Conservation (phyloP, 2,888 invertebrate genomes). For the Mayetiola destructor region DNA sequence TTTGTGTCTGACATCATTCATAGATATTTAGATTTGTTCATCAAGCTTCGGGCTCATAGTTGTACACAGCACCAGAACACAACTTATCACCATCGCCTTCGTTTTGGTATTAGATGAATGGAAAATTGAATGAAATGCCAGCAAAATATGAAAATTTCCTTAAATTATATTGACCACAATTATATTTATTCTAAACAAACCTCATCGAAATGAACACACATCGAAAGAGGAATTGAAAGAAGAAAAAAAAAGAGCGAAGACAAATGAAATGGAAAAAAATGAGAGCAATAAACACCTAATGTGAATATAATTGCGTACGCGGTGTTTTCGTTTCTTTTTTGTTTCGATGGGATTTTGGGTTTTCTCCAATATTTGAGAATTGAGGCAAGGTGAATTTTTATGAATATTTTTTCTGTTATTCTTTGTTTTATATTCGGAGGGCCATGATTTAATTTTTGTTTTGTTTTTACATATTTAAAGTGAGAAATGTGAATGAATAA, state of each 20-base stretch:
- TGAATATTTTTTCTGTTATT: not conserved
- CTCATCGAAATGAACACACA: no score
- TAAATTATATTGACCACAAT: slow-evolving; percentile 13
- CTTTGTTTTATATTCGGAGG: slow-evolving; percentile 6
- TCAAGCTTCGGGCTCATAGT: not conserved
- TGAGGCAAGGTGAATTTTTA: no score
- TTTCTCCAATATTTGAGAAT: no score
- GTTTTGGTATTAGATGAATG: no score
- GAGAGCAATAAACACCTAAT: slow-evolving; percentile 16
- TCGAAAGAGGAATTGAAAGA: not conserved
- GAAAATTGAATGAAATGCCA: slow-evolving; percentile 6
- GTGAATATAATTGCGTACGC: slow-evolving; percentile 15
- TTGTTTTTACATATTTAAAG: not conserved
- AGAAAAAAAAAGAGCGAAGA: not conserved
- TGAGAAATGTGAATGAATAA: slow-evolving; percentile 7
- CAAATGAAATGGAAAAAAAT: slow-evolving; percentile 7
- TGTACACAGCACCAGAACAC: not conserved
- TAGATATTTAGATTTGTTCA: not conserved
- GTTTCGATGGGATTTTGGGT: no score
- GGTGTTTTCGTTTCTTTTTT: not conserved
- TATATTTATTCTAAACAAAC: not conserved
- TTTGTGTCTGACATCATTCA: not conserved
- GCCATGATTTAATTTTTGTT: slow-evolving; percentile 9
- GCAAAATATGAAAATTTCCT: no score
- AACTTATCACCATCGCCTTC: not conserved